These are phyloP conservation scores for Colletes latitarsis DNA, from an alignment of 1,140 invertebrate species.

Conservation along the genomic window DNA sequence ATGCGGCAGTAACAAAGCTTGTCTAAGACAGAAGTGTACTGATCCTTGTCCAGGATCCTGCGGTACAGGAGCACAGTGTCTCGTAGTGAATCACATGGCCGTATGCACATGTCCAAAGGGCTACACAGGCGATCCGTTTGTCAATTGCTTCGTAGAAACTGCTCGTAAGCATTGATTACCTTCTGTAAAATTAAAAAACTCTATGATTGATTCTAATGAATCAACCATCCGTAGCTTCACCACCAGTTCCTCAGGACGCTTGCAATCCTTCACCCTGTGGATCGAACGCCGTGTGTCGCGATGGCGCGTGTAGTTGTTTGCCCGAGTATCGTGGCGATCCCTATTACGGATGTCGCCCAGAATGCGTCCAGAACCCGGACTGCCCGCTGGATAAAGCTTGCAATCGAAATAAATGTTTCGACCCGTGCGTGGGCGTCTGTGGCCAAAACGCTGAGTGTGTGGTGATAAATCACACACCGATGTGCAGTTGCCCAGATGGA, in stretches of 20 bases:
- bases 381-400: conserved; percentile 87
- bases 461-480: conserved; percentile 87
- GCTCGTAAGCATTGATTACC: conserved; percentile 60
- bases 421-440: conserved; percentile 88
- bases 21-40: conserved; percentile 86
- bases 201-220: too few relatives aligned
- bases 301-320: conserved; percentile 84
- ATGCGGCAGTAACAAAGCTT: conserved; percentile 85
- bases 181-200: neutral
- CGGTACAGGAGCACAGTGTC: conserved; percentile 86
- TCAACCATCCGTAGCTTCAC: conserved; percentile 24
- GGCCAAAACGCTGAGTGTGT: conserved; percentile 86
- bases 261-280: conserved; percentile 86
- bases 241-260: conserved; percentile 71
- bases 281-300: conserved; percentile 84
- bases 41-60: conserved; percentile 90
- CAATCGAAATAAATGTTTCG: conserved; percentile 87
- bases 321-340: conserved; percentile 85
- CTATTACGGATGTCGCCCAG: conserved; percentile 85
- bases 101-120: conserved; percentile 86
- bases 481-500: conserved; percentile 86
- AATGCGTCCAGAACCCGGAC: conserved; percentile 87
- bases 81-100: conserved; percentile 86
- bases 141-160: conserved; percentile 82
- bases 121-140: conserved; percentile 87